Evolutionary conservation across 2,113 vertebrate species (phyloP).

Genomic region (Leucopsar rothschildi): DNA sequence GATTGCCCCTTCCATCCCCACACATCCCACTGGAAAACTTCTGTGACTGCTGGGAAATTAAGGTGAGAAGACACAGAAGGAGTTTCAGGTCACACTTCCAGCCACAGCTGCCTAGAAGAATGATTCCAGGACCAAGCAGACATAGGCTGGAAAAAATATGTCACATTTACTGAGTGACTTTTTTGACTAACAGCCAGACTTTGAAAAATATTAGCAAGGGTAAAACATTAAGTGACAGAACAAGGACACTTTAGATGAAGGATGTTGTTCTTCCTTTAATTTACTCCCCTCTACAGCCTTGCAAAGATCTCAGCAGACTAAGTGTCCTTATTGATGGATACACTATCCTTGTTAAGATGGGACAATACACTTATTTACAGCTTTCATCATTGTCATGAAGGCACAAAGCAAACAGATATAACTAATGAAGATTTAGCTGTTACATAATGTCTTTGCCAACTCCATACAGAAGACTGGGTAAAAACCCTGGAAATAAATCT

Average conservation of each 20-base stretch:
- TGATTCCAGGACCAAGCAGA: not conserved
- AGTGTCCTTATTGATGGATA: constrained; percentile 62
- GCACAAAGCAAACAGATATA: constrained; percentile 54
- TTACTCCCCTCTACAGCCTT: constrained; percentile 48
- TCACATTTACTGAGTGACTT: constrained; percentile 43
- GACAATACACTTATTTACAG: constrained; percentile 55
- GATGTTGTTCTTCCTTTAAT: constrained; percentile 55
- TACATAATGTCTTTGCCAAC: constrained; percentile 5
- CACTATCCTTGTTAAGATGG: constrained; percentile 39
- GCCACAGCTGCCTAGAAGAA: not conserved
- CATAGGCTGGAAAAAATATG: constrained; percentile 6
- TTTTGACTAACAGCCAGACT: constrained; percentile 43
- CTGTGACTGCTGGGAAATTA: not conserved
- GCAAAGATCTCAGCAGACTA: constrained; percentile 49
- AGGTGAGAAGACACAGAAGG: not conserved
- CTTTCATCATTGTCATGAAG: constrained; percentile 41
- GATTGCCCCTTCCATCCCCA: not conserved
- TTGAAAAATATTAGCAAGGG: constrained; percentile 62
- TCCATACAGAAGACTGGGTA: not conserved
- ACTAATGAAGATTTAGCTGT: constrained; percentile 57
- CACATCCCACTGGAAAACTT: not conserved
- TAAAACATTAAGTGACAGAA: constrained; percentile 62
- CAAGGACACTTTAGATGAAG: constrained; percentile 52
- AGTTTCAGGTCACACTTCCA: not conserved
- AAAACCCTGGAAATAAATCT: constrained; percentile 2